Conservation (phyloP, 2,888 invertebrate species). For the Scaptodrosophila latifasciaeformis region DNA sequence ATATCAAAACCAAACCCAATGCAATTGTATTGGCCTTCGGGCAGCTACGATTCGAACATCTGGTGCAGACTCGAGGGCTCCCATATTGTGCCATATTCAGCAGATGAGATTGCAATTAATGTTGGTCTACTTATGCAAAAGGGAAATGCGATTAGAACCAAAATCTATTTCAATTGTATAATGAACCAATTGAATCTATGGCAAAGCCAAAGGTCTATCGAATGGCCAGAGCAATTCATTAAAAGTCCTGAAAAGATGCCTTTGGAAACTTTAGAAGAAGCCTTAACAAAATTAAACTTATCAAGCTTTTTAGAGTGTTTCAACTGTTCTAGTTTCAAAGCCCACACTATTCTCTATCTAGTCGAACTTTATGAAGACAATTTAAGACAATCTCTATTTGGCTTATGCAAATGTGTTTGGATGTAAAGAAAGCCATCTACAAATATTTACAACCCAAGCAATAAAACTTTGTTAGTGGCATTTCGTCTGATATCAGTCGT, state of each 20-base stretch:
- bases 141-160: no score
- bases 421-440: no score
- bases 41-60: slow-evolving; percentile 17
- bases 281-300: background rate
- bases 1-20: slow-evolving; percentile 16
- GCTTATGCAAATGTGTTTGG: background rate
- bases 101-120: slow-evolving; percentile 2
- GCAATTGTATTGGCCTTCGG: background rate
- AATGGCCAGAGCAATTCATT: no score
- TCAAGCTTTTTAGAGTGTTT: background rate
- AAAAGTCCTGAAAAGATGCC: no score
- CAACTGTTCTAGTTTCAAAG: background rate
- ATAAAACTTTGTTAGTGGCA: no score
- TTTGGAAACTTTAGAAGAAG: background rate
- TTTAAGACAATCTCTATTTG: background rate
- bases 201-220: no score
- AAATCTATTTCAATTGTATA: no score
- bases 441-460: no score
- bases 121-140: background rate
- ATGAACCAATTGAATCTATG: no score
- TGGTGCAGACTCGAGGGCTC: background rate
- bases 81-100: background rate
- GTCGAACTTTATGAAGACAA: no score
- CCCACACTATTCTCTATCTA: background rate
- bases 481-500: no score